Percentiles rank a stretch among this genome's conserved stretches.
Conservation (phyloP, 1,140 invertebrate genomes). For the Schlechtendalia chinensis region DNA sequence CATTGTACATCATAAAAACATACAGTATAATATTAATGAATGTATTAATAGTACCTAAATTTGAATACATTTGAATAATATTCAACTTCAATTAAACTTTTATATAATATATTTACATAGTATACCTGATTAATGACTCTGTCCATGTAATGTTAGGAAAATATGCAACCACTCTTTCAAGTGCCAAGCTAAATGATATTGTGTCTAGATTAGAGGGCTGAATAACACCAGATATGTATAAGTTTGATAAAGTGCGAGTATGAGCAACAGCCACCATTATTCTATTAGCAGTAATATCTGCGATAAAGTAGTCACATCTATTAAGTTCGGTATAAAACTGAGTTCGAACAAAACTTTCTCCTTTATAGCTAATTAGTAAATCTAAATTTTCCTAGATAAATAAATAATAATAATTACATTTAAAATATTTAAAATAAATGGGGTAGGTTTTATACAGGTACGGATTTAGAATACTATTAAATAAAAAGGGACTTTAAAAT, state of each 20-base stretch:
- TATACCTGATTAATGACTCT: constrained; percentile 75
- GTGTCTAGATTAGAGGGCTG: constrained; percentile 55
- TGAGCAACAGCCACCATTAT: constrained; percentile 83
- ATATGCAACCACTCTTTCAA: constrained; percentile 80
- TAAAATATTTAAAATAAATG: background rate
- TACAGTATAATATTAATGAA: no score
- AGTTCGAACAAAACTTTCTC: constrained; percentile 67
- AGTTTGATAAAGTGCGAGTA: constrained; percentile 68
- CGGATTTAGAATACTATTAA: no score
- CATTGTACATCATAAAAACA: no score
- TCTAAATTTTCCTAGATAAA: constrained; percentile 66
- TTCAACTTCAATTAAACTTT: background rate
- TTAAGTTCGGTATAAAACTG: constrained; percentile 70
- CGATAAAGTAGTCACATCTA: constrained; percentile 73
- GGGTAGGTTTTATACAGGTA: no score
- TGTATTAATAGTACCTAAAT: no score
- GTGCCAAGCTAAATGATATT: constrained; percentile 72
- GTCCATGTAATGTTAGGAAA: constrained; percentile 78
- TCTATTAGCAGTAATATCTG: constrained; percentile 76
- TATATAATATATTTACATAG: background rate
- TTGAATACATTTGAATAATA: no score
- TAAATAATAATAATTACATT: constrained; percentile 45
- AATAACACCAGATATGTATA: constrained; percentile 73
- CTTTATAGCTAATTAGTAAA: constrained; percentile 75
- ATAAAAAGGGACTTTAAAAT: no score